Evolutionary conservation across 1,140 invertebrate species (phyloP).

Genomic region (Tenebrio molitor): DNA sequence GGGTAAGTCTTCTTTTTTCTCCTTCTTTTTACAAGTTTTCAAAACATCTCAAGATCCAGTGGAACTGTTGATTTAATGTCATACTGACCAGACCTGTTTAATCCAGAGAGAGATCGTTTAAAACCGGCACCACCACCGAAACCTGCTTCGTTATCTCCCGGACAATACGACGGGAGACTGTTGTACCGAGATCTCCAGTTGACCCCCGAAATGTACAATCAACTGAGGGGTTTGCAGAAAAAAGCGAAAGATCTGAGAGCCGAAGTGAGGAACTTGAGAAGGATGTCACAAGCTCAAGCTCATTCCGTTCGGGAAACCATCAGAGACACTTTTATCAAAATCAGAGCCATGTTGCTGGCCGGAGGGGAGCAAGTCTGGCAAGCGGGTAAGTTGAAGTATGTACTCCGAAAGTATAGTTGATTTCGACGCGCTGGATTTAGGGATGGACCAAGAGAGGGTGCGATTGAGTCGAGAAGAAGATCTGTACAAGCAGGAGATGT

Average conservation of each 20-base stretch:
- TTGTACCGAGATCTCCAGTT: slow-evolving; percentile 76
- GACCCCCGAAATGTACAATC: slow-evolving; percentile 89
- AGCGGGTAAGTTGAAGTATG: slow-evolving; percentile 56
- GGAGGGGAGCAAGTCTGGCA: slow-evolving; percentile 72
- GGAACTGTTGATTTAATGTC: not conserved
- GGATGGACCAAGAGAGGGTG: slow-evolving; percentile 75
- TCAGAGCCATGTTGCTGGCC: slow-evolving; percentile 77
- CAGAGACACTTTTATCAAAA: slow-evolving; percentile 88
- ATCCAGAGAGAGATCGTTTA: slow-evolving; percentile 82
- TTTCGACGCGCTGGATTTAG: slow-evolving; percentile 47
- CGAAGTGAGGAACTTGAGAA: slow-evolving; percentile 89
- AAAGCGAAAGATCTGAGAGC: slow-evolving; percentile 90
- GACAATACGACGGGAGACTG: slow-evolving; percentile 73
- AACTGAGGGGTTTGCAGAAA: slow-evolving; percentile 86
- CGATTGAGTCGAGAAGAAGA: slow-evolving; percentile 84
- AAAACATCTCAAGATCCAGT: slow-evolving; percentile 1
- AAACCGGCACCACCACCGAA: slow-evolving; percentile 89
- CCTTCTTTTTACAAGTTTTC: slow-evolving; percentile 1
- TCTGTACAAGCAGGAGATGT: slow-evolving; percentile 91
- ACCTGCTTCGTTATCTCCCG: slow-evolving; percentile 79
- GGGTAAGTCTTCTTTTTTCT: slow-evolving; percentile 76
- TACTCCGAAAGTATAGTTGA: too few relatives aligned
- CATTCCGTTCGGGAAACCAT: slow-evolving; percentile 93
- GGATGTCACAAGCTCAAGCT: slow-evolving; percentile 91
- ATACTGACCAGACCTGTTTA: slow-evolving; percentile 9